Conservation (phyloP, 2,113 vertebrate genomes). For the Brevimyrus niger region DNA sequence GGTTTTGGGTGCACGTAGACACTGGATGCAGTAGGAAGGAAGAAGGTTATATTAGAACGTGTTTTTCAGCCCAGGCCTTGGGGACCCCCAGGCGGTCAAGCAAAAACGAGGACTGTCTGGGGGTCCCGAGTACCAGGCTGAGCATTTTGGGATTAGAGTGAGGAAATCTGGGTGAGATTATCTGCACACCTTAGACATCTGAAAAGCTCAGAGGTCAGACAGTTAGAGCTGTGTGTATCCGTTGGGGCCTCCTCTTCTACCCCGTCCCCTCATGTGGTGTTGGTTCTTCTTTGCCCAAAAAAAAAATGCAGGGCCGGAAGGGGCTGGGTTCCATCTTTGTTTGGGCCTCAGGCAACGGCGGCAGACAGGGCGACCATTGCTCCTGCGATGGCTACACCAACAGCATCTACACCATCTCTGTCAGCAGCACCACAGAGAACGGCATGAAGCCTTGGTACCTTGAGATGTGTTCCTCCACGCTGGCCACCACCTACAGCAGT, state of each 20-base stretch:
- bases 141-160: not conserved
- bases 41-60: not conserved
- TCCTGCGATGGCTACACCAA: slow-evolving; percentile 90
- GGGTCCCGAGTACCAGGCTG: not conserved
- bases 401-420: slow-evolving; percentile 89
- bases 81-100: not conserved
- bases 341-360: slow-evolving; percentile 85
- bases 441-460: slow-evolving; percentile 89
- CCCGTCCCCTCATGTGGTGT: not conserved
- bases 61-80: not conserved
- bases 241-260: not conserved
- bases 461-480: slow-evolving; percentile 79
- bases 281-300: not conserved
- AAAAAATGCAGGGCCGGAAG: slow-evolving; percentile 68
- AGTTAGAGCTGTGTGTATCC: not conserved
- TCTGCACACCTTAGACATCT: not conserved
- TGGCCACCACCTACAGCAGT: slow-evolving; percentile 86
- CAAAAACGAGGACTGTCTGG: not conserved
- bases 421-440: slow-evolving; percentile 83
- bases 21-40: not conserved
- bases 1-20: not conserved
- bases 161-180: not conserved
- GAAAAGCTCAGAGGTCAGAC: slow-evolving; percentile 1
- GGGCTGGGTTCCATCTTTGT: slow-evolving; percentile 87
- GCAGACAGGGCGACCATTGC: slow-evolving; percentile 79